Evolutionary conservation across 2,113 vertebrate species (phyloP), one percentile per base, ranked within the genome.

Genomic region (Otocyon megalotis): DNA sequence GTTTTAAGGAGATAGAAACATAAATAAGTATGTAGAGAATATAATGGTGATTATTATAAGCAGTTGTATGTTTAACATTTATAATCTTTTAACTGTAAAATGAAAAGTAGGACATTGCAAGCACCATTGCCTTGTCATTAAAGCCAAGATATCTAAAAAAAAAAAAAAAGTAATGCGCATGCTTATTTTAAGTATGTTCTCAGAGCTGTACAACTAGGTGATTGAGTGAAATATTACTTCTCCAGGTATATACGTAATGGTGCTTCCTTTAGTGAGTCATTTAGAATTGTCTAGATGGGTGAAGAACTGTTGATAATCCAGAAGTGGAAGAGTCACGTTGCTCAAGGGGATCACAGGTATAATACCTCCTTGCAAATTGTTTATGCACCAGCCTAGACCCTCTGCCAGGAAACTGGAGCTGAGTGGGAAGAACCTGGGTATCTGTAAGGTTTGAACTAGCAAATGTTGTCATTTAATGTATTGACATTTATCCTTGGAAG

Each of bases 361-460:
- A 35, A 63, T 35, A 17, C 5, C 4, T 84, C 8, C 26, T 71
- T 74, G 17, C 7, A 79, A 80, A 63, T 93, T 92, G 82, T 86
- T 67, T 54, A 19, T 48, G 37, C 24, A 81, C 26, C 32, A 71
- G 24, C 28, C 10, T 92, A 83, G 69, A 77, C 17, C 72, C n/a
- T 80, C 32, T 14, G 86, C n/a, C 30, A 77, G 69, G 35, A 91
- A 67, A 69, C 7, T 65, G 28, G 69, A 76, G 15, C 9, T 96
- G 53, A 74, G 60, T 56, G 56, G 58, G 48, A 94, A 97, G 16
- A 20, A 12, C 67, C 58, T 26, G 50, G 13, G 53, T 53, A 11
- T 88, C 37, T 83, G 5, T 6, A 96, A 50, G 83, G 11, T 94
- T 94, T 48, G 54, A 95, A 88, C n/a, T 24, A 90, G 43, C 14